Evolutionary conservation across 2,888 invertebrate genomes (phyloP).

Genomic region (Pterostichus madidus): DNA sequence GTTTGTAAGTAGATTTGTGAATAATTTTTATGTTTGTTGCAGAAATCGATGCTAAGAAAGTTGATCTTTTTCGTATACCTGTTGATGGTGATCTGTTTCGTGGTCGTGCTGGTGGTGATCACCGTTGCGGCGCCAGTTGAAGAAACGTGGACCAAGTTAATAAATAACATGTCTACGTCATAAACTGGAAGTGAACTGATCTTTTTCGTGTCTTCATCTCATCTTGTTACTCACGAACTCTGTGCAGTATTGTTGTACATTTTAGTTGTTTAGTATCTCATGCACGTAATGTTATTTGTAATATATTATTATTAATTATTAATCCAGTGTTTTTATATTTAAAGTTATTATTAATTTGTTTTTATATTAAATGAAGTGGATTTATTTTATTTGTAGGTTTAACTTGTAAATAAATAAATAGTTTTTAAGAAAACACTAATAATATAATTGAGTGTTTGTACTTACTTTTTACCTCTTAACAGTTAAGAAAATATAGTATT

Average conservation of each 20-base stretch:
- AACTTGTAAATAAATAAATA: conserved; percentile 64
- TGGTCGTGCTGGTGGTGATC: conserved; percentile 86
- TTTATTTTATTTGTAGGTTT: conserved; percentile 61
- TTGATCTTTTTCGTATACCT: conserved; percentile 89
- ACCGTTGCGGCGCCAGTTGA: conserved; percentile 88
- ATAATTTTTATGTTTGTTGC: conserved; percentile 70
- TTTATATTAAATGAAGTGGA: conserved; percentile 22
- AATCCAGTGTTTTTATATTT: conserved; percentile 56
- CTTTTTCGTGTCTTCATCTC: conserved; percentile 50
- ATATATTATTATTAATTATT: conserved; percentile 44
- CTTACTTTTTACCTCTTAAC: too few relatives aligned
- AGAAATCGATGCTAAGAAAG: conserved; percentile 90
- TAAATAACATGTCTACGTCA: conserved; percentile 31
- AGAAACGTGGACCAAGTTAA: conserved; percentile 78
- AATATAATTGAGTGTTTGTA: background rate
- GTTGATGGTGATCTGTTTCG: conserved; percentile 84
- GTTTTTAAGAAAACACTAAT: conserved; percentile 42
- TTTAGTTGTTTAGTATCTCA: conserved; percentile 25
- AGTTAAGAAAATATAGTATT: too few relatives aligned
- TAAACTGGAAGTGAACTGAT: conserved; percentile 10
- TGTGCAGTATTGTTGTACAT: conserved; percentile 61
- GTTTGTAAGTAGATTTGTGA: too few relatives aligned
- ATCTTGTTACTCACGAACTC: conserved; percentile 53
- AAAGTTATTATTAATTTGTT: conserved; percentile 11
- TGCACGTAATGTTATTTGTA: conserved; percentile 62